Percentiles rank a stretch among this genome's conserved stretches.
Evolutionary conservation across 2,888 invertebrate species (phyloP).

Genomic region (Pristionchus exspectatus): DNA sequence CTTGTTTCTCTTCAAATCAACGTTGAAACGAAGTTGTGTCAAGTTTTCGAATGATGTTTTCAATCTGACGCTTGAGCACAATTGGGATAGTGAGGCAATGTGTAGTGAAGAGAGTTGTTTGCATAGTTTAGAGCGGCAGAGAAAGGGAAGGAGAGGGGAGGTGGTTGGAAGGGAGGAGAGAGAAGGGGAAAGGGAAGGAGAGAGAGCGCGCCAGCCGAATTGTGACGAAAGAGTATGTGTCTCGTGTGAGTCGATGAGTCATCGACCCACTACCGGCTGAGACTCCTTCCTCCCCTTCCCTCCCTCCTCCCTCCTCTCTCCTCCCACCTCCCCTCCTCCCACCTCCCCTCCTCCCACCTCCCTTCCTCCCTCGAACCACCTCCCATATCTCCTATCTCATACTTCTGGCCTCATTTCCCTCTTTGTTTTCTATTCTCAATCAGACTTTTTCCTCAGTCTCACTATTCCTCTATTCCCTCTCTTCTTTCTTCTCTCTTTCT

Average conservation of each 20-base stretch:
- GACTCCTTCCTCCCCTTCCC: background rate
- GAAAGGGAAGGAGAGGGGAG: background rate
- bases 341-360: background rate
- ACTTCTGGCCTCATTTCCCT: background rate
- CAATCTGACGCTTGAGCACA: background rate
- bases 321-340: background rate
- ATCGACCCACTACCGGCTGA: conserved; percentile 33
- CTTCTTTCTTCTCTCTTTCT: background rate
- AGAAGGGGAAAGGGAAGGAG: background rate
- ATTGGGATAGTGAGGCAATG: conserved; percentile 31
- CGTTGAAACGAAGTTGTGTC: background rate
- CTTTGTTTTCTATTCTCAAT: background rate
- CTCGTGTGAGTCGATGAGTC: conserved; percentile 51
- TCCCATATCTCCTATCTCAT: background rate
- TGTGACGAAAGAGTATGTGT: conserved; percentile 51
- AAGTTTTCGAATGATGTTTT: conserved; percentile 25
- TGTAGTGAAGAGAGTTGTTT: conserved; percentile 50
- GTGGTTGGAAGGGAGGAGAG: background rate
- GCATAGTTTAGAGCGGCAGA: conserved; percentile 42
- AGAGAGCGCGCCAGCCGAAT: conserved; percentile 10
- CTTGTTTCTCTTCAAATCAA: background rate
- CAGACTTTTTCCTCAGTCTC: too few species aligned
- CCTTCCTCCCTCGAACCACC: background rate
- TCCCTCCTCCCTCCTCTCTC: background rate
- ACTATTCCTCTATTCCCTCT: background rate